phyloP scores from a whole-genome alignment of 1,140 invertebrate species.

The Drosophila prosaltans region DNA sequence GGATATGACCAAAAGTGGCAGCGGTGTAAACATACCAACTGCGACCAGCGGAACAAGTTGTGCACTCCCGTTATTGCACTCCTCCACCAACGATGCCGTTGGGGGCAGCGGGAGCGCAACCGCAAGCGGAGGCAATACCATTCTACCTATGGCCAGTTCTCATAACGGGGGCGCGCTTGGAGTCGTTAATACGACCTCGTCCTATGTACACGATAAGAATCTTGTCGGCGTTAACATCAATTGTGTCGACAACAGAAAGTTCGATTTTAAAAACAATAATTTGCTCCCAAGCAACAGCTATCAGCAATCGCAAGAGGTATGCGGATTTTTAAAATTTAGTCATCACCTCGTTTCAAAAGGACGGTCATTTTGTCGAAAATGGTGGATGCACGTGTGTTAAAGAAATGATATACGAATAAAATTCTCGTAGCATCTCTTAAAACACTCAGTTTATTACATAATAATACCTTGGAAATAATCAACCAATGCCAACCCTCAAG shows the following conservation, averaged over 20 bases:
- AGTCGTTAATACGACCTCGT: constrained; percentile 11
- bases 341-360: neutral
- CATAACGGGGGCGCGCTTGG: constrained; percentile 31
- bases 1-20: constrained; percentile 38
- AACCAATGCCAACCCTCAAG: too few relatives aligned
- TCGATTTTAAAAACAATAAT: constrained; percentile 63
- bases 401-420: neutral
- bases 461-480: too few relatives aligned
- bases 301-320: constrained; percentile 62
- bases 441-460: too few relatives aligned
- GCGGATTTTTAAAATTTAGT: neutral
- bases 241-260: constrained; percentile 62
- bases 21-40: constrained; percentile 11
- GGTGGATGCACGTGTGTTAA: neutral
- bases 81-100: neutral
- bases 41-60: neutral
- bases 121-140: constrained; percentile 29
- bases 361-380: neutral
- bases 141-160: constrained; percentile 45
- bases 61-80: neutral
- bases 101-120: constrained; percentile 18
- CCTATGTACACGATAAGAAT: constrained; percentile 55
- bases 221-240: constrained; percentile 45
- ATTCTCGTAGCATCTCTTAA: neutral
- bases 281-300: constrained; percentile 56